Base-by-base conservation (phyloP, 2,797 vertebrate genomes). In the Sebastes minor region DNA sequence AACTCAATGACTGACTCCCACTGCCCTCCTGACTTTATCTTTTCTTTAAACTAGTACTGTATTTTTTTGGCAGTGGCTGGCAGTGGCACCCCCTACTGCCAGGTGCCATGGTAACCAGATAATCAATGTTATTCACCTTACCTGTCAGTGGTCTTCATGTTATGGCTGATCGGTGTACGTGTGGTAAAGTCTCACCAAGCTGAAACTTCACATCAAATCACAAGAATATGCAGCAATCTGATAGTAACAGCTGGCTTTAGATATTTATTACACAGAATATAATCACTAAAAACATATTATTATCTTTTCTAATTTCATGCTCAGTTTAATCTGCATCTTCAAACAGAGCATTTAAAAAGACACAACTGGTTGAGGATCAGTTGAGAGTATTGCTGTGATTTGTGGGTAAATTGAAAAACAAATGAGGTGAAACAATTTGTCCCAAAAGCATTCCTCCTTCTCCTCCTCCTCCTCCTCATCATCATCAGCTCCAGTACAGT, bases 31-130 rank as follows among this genome's bases (percentile, higher is more conserved):
- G 12, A 85, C 71, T 69, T 84, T 78, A n/a, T 88, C 13, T 85
- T 35, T 83, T 79, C 75, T 88, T 93, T 90, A 83, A 91, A 83
- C 83, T 95, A 96, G 95, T 95, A 95, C 95, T 95, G 93, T 96
- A 91, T 90, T 72, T 84, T 86, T 64, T 84, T 22, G 12, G 35
- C 35, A 38, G 35, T 38, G 35, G 35, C 35, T 38, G 35, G 35
- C 35, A 38, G 35, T 38, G 35, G 35, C 35, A 38, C 38, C 14
- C 38, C 38, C 38, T 14, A 42, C 38, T 42, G 38, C 38, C 38
- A 42, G 14, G 38, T 3, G 38, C 14, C 14, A 42, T 42, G 13
- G 38, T 42, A 42, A 42, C 38, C 13, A 42, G 14, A 42, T 42
- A 42, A 42, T 42, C 14, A 42, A 16, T 42, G 13, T 42, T 42